Percentiles rank a stretch among this genome's conserved stretches.
Evolutionary conservation across 64 coral and sea anemone species (phyloP).

Genomic region (Hydrozoanthus tunicans): DNA sequence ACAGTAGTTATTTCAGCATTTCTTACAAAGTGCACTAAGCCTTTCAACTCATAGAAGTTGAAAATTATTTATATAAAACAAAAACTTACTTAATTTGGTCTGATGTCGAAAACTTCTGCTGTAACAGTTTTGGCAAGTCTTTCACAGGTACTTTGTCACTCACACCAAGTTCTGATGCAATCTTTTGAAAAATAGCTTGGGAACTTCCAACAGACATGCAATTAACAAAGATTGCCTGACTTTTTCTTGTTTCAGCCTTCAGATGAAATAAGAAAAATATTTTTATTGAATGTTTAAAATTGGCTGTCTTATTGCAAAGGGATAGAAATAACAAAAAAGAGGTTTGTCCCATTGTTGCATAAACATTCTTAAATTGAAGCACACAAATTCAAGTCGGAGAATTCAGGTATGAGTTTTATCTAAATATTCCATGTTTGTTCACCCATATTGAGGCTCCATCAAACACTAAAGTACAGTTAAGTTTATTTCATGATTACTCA

Average conservation of each 20-base stretch:
- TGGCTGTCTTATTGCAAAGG: no score
- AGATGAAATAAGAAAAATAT: background rate
- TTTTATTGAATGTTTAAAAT: background rate
- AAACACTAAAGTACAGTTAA: no score
- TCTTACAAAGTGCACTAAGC: background rate
- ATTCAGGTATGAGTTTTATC: no score
- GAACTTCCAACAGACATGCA: constrained; percentile 89
- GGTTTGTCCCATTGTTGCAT: no score
- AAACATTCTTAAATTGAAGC: no score
- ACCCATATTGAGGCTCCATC: no score
- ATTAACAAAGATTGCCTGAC: constrained; percentile 90
- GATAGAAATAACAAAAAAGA: no score
- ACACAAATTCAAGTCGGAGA: no score
- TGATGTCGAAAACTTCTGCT: constrained; percentile 78
- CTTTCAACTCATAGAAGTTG: background rate
- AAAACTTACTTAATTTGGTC: constrained; percentile 73
- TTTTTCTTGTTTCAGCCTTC: constrained; percentile 67
- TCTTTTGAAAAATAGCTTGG: constrained; percentile 86
- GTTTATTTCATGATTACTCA: no score
- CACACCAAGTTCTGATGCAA: constrained; percentile 73
- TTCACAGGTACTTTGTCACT: constrained; percentile 74
- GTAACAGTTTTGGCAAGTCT: constrained; percentile 75
- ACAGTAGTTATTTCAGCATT: no score
- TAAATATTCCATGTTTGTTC: no score
- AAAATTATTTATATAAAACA: background rate